Evolutionary conservation across 2,888 invertebrate species (phyloP).

Genomic region (Liposcelis brunnea): DNA sequence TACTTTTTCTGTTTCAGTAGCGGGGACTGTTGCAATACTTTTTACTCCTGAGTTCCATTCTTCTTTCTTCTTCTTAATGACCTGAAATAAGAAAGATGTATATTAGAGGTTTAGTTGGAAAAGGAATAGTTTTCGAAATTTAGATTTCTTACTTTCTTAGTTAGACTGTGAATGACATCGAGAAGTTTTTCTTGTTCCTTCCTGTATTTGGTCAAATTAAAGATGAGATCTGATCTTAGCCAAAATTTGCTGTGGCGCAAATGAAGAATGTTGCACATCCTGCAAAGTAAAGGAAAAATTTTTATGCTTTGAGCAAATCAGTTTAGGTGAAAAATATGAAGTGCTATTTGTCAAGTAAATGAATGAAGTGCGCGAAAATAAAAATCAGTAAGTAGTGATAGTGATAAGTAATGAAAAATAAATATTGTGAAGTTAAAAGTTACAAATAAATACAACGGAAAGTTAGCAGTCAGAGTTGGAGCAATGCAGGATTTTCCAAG

Average conservation of each 20-base stretch:
- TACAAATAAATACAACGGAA: too few relatives aligned
- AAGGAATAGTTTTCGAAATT: neutral
- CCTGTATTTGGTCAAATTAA: constrained; percentile 57
- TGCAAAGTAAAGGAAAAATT: constrained; percentile 19
- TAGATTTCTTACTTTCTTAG: constrained; percentile 42
- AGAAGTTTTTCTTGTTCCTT: constrained; percentile 57
- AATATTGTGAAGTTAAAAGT: too few relatives aligned
- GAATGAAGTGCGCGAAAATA: too few relatives aligned
- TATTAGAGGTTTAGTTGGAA: neutral
- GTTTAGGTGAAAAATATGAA: too few relatives aligned
- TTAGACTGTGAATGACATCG: constrained; percentile 59
- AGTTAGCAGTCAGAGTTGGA: too few relatives aligned
- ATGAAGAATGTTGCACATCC: constrained; percentile 71
- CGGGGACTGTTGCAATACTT: neutral
- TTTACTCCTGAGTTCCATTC: constrained; percentile 25
- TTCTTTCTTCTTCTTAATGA: constrained; percentile 55
- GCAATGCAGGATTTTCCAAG: too few relatives aligned
- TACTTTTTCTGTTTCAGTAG: neutral
- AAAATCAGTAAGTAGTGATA: neutral
- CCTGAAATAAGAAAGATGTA: constrained; percentile 24
- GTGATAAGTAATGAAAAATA: too few relatives aligned
- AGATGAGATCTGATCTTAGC: constrained; percentile 58
- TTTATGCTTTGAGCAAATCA: too few relatives aligned
- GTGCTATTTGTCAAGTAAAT: too few relatives aligned
- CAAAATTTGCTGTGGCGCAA: constrained; percentile 64